These are phyloP conservation scores for Coptotermes formosanus DNA, from an alignment of 1,140 invertebrate species.

Conservation along the genomic window DNA sequence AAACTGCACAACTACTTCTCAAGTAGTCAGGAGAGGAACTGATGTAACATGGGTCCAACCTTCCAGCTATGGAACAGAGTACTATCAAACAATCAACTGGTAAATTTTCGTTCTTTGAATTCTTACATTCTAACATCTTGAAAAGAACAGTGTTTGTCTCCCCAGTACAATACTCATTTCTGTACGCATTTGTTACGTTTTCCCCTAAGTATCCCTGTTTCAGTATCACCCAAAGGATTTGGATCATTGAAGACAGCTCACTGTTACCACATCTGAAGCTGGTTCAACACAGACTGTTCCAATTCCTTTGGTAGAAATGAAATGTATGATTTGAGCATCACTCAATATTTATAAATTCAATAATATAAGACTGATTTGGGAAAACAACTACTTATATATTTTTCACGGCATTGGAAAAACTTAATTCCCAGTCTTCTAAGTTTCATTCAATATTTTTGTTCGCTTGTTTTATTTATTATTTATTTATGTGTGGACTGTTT, in stretches of 20 bases:
- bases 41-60: constrained; percentile 3
- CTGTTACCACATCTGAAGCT: background rate
- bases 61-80: background rate
- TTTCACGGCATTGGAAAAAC: constrained; percentile 31
- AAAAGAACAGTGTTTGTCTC: constrained; percentile 1
- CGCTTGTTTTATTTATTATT: constrained; percentile 7
- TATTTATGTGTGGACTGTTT: constrained; percentile 1
- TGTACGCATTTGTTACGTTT: background rate
- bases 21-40: constrained; percentile 15
- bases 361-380: constrained; percentile 30
- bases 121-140: constrained; percentile 2
- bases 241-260: too few species aligned
- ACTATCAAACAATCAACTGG: background rate
- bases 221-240: background rate
- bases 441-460: constrained; percentile 29
- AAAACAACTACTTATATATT: constrained; percentile 29
- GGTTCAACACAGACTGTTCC: background rate
- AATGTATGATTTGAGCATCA: constrained; percentile 30
- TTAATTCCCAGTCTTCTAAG: constrained; percentile 35
- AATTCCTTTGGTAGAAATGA: background rate
- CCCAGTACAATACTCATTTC: background rate
- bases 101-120: background rate
- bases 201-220: constrained; percentile 9
- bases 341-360: constrained; percentile 30
- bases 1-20: constrained; percentile 4